Conservation (phyloP, 1,140 invertebrate species). For the Pogonognathellus flavescens region DNA sequence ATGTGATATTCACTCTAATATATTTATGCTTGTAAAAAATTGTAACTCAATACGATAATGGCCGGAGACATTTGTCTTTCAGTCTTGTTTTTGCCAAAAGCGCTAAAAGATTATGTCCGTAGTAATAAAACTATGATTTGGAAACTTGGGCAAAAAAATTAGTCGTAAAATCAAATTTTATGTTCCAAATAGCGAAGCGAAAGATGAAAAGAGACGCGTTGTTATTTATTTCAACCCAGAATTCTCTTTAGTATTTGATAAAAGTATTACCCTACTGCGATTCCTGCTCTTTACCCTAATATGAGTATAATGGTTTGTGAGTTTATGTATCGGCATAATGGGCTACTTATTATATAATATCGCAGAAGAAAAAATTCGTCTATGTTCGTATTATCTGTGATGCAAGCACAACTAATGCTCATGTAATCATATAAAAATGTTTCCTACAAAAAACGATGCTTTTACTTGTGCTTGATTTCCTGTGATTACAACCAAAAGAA, state of each 20-base stretch:
- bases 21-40: too few species aligned
- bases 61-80: background rate
- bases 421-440: slow-evolving; percentile 14
- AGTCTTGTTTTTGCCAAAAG: slow-evolving; percentile 10
- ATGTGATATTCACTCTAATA: too few species aligned
- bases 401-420: background rate
- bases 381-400: too few species aligned
- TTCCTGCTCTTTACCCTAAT: background rate
- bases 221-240: slow-evolving; percentile 11
- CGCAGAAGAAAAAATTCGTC: too few species aligned
- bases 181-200: background rate
- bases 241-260: background rate
- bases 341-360: too few species aligned
- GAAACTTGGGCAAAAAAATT: slow-evolving; percentile 23
- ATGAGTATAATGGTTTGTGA: background rate
- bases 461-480: background rate
- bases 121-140: slow-evolving; percentile 25
- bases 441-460: background rate
- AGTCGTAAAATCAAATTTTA: background rate
- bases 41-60: background rate
- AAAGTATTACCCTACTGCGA: background rate
- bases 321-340: too few species aligned
- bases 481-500: background rate
- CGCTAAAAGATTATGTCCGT: background rate
- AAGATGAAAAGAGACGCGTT: background rate